Evolutionary conservation across 1,140 invertebrate genomes (phyloP), one percentile per base, ranked within the genome.

Genomic region (Philopotamus ludificatus): DNA sequence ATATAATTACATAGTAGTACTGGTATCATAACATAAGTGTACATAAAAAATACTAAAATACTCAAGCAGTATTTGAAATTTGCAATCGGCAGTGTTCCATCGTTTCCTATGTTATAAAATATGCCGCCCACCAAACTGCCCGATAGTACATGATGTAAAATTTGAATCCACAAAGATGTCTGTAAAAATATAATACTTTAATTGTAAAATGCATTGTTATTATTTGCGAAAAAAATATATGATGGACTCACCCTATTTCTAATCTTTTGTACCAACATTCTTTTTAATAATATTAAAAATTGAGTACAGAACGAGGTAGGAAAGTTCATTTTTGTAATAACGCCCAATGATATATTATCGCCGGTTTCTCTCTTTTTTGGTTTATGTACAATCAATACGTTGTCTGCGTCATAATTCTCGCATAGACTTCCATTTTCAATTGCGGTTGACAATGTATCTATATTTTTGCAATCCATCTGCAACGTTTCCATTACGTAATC

Each of bases 21-120:
- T 44, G 84, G 83, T 15, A 79, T 77, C 84, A 86, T 85, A 9
- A 83, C 76, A 63, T 86, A 81, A 0, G 84, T 86, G 67, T 85
- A 86, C 79, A 86, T 82, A 67, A 84, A 85, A 72, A 86, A 86
- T 0, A 86, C 83, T 1, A 82, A 68, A 8, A 80, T 75, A 65
- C 81, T 80, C 1, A 86, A 71, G 64, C 80, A 82, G 71, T 83
- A 85, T 65, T 85, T 86, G 72, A 85, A 84, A 67, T 84, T 84
- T 18, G 81, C 77, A 7, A 84, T 77, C 1, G 82, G 80, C 15
- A 73, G 65, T 18, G 67, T 74, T 0, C 77, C 84, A 62, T 85
- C 77, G 55, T 83, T 80, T 18, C 85, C 85, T 3, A 84, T 77
- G 4, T 76, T 71, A 60, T 76, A 81, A 73, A 84, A 86, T 54